A percentile compares a stretch with the other conserved stretches of the same genome.
Evolutionary conservation across 2,888 invertebrate species (phyloP).

Genomic region (Apamea anceps): DNA sequence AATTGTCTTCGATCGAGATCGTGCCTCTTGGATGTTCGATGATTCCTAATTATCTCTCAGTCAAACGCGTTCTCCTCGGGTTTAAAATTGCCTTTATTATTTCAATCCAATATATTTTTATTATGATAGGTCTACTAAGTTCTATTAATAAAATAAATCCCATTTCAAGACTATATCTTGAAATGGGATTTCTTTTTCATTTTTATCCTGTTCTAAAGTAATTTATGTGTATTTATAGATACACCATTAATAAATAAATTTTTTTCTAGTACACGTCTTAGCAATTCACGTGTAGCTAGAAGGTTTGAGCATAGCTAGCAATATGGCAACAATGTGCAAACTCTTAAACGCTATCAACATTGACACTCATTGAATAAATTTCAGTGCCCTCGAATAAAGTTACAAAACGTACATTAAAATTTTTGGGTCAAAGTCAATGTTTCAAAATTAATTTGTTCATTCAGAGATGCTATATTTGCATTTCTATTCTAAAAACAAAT

Average conservation of each 20-base stretch:
- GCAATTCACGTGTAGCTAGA: neutral
- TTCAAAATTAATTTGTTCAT: slow-evolving; percentile 32
- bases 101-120: slow-evolving; percentile 32
- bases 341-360: neutral
- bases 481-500: slow-evolving; percentile 31
- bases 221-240: neutral
- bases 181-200: neutral
- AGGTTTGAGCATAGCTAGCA: neutral
- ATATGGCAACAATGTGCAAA: neutral
- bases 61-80: slow-evolving; percentile 15
- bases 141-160: no score
- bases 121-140: slow-evolving; percentile 4
- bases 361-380: neutral
- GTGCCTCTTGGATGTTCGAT: slow-evolving; percentile 27
- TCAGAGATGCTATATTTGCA: slow-evolving; percentile 21
- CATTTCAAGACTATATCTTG: neutral
- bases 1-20: slow-evolving; percentile 32
- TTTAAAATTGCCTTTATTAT: slow-evolving; percentile 20
- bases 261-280: neutral
- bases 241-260: neutral
- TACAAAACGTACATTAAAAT: neutral
- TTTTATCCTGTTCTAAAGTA: neutral
- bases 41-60: slow-evolving; percentile 30
- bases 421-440: slow-evolving; percentile 37
- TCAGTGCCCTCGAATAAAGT: slow-evolving; percentile 1